Conservation (phyloP, 2,797 vertebrate genomes). For the Muscicapa comitata region DNA sequence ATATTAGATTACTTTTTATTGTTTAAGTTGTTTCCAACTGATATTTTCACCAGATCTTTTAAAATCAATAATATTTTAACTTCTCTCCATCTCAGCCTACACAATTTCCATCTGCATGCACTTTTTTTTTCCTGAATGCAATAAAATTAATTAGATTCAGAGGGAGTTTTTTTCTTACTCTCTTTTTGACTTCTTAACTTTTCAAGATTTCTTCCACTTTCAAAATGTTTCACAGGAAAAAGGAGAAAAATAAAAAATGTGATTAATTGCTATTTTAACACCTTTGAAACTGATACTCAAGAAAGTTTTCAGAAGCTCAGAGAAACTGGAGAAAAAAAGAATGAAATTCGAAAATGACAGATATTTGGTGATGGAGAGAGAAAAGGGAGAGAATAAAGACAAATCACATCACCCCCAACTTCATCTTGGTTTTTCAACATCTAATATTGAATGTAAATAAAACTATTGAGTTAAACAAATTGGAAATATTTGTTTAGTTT, state of each 20-base stretch:
- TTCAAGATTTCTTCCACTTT: background rate
- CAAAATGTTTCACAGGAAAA: background rate
- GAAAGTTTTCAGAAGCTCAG: background rate
- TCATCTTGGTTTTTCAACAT: background rate
- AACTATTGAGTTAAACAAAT: background rate
- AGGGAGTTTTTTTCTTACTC: background rate
- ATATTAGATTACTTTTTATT: background rate
- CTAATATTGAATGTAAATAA: background rate
- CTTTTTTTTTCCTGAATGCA: background rate
- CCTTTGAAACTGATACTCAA: background rate
- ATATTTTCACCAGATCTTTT: background rate
- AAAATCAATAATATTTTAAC: background rate
- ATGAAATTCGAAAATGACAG: background rate
- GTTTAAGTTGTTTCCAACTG: background rate
- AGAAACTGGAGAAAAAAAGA: background rate
- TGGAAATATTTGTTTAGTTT: background rate
- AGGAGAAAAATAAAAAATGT: background rate
- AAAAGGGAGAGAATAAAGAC: background rate
- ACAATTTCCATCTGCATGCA: background rate
- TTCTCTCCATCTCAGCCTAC: background rate
- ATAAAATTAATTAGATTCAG: background rate
- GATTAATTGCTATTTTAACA: background rate
- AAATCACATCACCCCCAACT: rapidly evolving
- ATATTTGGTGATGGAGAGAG: background rate
- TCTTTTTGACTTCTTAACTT: background rate